These are phyloP conservation scores for Rhinogobio ventralis DNA, from an alignment of 2,797 vertebrate species.

Conservation along the genomic window DNA sequence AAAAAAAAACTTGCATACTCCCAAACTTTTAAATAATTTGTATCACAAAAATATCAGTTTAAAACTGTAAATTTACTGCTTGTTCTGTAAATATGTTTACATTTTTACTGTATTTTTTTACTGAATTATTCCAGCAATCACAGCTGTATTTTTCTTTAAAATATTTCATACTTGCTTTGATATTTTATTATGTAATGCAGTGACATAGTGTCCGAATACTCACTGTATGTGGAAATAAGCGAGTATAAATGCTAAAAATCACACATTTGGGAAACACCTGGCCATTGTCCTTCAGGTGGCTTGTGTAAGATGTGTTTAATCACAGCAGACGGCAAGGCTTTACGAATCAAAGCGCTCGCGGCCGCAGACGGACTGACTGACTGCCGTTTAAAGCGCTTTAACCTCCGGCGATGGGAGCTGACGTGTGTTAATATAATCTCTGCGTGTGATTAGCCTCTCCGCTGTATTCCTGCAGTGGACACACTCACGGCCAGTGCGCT, in stretches of 20 bases:
- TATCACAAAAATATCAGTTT: too few species aligned
- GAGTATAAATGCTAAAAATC: background rate
- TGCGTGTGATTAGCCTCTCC: background rate
- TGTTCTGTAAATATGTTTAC: background rate
- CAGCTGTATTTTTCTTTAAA: too few species aligned
- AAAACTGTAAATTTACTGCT: too few species aligned
- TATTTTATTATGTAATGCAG: background rate
- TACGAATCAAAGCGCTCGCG: too few species aligned
- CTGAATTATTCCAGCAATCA: too few species aligned
- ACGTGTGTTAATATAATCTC: background rate
- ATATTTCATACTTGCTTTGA: background rate
- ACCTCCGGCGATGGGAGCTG: background rate
- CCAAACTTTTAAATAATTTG: too few species aligned
- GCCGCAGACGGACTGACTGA: too few species aligned
- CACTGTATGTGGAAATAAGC: background rate
- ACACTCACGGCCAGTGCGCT: background rate
- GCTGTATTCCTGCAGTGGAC: background rate
- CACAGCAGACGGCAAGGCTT: background rate
- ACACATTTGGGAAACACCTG: too few species aligned
- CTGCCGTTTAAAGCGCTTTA: too few species aligned
- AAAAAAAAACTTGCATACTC: too few species aligned
- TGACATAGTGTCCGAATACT: background rate
- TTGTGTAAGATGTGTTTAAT: background rate
- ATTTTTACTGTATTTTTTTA: background rate
- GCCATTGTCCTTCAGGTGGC: background rate